phyloP scores from a whole-genome alignment of 2,888 invertebrate species.

The Sinodicranocentrus sp. region DNA sequence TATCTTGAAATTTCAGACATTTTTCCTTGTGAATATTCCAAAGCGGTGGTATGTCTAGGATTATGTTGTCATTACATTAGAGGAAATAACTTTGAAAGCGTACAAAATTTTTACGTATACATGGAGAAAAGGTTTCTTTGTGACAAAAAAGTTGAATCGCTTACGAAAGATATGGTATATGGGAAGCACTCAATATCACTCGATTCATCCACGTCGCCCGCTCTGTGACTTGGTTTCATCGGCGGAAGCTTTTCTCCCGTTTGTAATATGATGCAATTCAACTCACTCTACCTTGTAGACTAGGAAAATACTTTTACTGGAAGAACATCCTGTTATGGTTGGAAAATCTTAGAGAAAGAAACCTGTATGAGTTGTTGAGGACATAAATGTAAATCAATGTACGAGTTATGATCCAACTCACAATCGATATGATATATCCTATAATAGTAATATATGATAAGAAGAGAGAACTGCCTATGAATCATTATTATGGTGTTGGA shows the following conservation, averaged over 20 bases:
- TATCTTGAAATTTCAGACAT: constrained; percentile 51
- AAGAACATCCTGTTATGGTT: too few species aligned
- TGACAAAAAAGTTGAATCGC: background rate
- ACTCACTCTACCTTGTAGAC: background rate
- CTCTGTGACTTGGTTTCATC: constrained; percentile 3
- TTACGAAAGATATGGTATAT: background rate
- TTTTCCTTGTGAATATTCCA: constrained; percentile 27
- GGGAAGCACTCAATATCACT: background rate
- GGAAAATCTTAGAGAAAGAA: background rate
- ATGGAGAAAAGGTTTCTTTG: background rate
- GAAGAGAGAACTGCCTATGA: constrained; percentile 47
- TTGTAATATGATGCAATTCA: constrained; percentile 2
- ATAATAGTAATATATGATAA: constrained; percentile 40
- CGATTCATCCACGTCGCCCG: constrained; percentile 9
- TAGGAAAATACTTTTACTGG: too few species aligned
- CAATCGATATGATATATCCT: constrained; percentile 57
- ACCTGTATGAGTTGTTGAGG: constrained; percentile 16
- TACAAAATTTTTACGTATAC: background rate
- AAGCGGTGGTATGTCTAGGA: constrained; percentile 45
- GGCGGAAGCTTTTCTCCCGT: background rate
- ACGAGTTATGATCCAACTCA: constrained; percentile 58
- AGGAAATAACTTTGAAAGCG: constrained; percentile 50
- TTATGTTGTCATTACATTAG: constrained; percentile 61
- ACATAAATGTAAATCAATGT: constrained; percentile 62
- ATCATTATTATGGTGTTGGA: constrained; percentile 54